Evolutionary conservation across 2,888 invertebrate genomes (phyloP).

Genomic region (Tuta absoluta): DNA sequence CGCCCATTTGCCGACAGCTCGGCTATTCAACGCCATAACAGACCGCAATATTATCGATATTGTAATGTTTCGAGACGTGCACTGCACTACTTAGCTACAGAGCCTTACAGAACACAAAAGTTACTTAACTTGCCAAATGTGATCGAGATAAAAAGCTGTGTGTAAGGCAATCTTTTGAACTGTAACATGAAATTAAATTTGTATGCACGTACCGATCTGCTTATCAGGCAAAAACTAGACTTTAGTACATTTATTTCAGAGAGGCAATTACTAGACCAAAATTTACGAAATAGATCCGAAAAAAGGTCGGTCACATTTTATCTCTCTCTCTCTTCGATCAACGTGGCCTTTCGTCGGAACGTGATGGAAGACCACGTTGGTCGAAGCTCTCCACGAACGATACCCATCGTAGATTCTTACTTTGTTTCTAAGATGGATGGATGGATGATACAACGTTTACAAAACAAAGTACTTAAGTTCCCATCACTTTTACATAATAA

Average conservation of each 20-base stretch:
- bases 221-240: no score
- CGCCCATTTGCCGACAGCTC: conserved; percentile 40
- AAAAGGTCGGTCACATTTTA: no score
- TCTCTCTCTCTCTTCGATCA: no score
- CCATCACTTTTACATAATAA: conserved; percentile 9
- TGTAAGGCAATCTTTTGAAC: not conserved
- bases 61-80: conserved; percentile 39
- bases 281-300: no score
- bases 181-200: not conserved
- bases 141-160: not conserved
- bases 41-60: conserved; percentile 18
- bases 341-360: no score
- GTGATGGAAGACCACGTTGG: no score
- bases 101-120: conserved; percentile 24
- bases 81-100: conserved; percentile 29
- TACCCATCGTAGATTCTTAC: no score
- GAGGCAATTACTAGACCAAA: not conserved
- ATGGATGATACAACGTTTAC: not conserved
- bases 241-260: no score
- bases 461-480: not conserved
- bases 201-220: not conserved
- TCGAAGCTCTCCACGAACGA: no score
- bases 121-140: conserved; percentile 16
- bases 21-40: conserved; percentile 40
- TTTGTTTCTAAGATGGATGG: not conserved